Evolutionary conservation across 2,888 invertebrate species (phyloP).

Genomic region (Campaea margaritaria): DNA sequence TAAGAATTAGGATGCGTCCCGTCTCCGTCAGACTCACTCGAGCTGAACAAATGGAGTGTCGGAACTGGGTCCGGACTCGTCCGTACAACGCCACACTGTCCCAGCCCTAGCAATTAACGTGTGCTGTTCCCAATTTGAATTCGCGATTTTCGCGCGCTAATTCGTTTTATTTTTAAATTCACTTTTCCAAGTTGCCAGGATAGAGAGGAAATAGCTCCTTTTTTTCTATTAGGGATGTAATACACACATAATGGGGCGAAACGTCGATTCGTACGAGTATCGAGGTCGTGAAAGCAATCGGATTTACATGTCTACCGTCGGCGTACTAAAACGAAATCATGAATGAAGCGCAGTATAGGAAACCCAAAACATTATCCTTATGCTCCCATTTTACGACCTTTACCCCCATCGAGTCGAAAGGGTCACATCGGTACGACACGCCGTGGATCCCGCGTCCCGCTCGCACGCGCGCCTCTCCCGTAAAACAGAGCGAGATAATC

Average conservation of each 20-base stretch:
- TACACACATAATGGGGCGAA: conserved; percentile 74
- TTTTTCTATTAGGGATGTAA: conserved; percentile 77
- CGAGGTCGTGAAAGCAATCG: conserved; percentile 77
- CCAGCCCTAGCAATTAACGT: conserved; percentile 76
- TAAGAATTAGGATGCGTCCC: conserved; percentile 84
- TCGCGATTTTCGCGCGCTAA: conserved; percentile 49
- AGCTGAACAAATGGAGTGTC: conserved; percentile 81
- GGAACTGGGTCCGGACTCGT: conserved; percentile 59
- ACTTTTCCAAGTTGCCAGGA: conserved; percentile 41
- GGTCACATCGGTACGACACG: conserved; percentile 82
- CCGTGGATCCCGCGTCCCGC: conserved; percentile 71
- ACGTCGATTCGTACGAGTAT: conserved; percentile 71
- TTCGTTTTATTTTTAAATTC: conserved; percentile 46
- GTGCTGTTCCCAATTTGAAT: conserved; percentile 74
- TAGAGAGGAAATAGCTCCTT: conserved; percentile 31
- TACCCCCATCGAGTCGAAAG: conserved; percentile 84
- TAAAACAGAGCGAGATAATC: conserved; percentile 81
- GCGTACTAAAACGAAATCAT: conserved; percentile 84
- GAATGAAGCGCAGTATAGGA: conserved; percentile 84
- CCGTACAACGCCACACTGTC: conserved; percentile 55
- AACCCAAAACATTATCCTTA: conserved; percentile 85
- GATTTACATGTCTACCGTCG: conserved; percentile 83
- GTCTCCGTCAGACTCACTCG: conserved; percentile 69
- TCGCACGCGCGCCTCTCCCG: conserved; percentile 60
- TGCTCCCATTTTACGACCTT: conserved; percentile 85